Evolutionary conservation across 2,113 vertebrate species (phyloP), one percentile per base, ranked within the genome.

Genomic region (Macheiramphus alcinus): DNA sequence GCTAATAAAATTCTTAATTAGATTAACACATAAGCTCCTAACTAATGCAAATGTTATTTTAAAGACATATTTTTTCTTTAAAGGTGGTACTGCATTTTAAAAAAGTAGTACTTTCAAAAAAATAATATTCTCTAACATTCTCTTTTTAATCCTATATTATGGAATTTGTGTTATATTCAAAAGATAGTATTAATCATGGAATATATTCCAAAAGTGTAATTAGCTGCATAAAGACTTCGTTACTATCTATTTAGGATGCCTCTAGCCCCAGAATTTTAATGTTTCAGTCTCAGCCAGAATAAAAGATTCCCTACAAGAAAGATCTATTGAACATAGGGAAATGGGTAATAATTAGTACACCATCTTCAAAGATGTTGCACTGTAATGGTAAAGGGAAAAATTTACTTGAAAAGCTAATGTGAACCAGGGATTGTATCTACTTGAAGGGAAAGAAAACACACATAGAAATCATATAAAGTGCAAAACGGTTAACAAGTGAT

Each of bases 31-130:
- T 38, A 55, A 42, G 6, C 6, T 25, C 34, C 15, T 34, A 63
- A 65, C 12, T 29, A 63, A 63, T 42, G 11, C 0, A 21, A 26
- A 25, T 0, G 0, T 55, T 63, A 34, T 45, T 86, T 79, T 65
- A 36, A 84, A 42, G 20, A 29, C 2, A 8, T 8, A 12, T 40
- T 48, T 58, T 73, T 65, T 43, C 14, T 31, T 38, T 50, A 40
- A 22, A 75, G 10, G 3, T 61, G 3, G 1, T 29, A 11, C 27
- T 45, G 3, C 4, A 26, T 38, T 47, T 91, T 59, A 38, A 3
- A 52, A 18, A 38, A 42, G 5, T 7, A n/a, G 7, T 9, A 34
- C 31, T 55, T 72, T 5, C 43, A 13, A 45, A 63, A 45, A 59
- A 68, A 63, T 16, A 10, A 43, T 43, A 5, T 38, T 43, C 7